Percentiles rank a stretch among this genome's conserved stretches.
Evolutionary conservation across 2,797 vertebrate genomes (phyloP).

Genomic region (Spondyliosoma cantharus): DNA sequence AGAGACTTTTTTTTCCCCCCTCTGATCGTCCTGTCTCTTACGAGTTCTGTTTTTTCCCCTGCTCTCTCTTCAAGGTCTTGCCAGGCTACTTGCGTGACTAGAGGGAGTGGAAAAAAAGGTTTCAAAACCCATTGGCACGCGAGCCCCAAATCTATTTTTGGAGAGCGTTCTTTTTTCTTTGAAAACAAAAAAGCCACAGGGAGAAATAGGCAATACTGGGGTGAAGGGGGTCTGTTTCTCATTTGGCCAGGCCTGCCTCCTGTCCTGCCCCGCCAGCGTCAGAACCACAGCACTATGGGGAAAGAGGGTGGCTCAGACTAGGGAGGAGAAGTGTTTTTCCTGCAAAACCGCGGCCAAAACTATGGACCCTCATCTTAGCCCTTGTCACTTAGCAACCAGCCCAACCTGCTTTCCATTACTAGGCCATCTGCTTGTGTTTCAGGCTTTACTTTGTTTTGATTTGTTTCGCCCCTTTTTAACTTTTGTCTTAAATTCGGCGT

Average conservation of each 20-base stretch:
- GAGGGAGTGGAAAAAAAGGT: slow-evolving; percentile 83
- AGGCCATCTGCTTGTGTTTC: slow-evolving; percentile 81
- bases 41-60: slow-evolving; percentile 73
- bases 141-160: slow-evolving; percentile 88
- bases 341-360: slow-evolving; percentile 79
- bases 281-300: slow-evolving; percentile 79
- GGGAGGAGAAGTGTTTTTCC: slow-evolving; percentile 83
- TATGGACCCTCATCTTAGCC: slow-evolving; percentile 79
- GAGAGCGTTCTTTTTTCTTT: slow-evolving; percentile 81
- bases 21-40: slow-evolving; percentile 72
- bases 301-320: slow-evolving; percentile 75
- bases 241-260: slow-evolving; percentile 85
- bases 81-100: slow-evolving; percentile 89
- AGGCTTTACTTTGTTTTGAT: slow-evolving; percentile 80
- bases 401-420: slow-evolving; percentile 84
- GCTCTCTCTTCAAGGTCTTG: slow-evolving; percentile 79
- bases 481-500: slow-evolving; percentile 68
- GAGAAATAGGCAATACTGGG: slow-evolving; percentile 84
- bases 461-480: slow-evolving; percentile 72
- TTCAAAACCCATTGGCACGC: slow-evolving; percentile 88
- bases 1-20: slow-evolving; percentile 45
- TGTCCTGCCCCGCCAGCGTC: slow-evolving; percentile 81
- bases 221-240: slow-evolving; percentile 88
- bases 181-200: slow-evolving; percentile 83
- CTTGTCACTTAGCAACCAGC: slow-evolving; percentile 85